phyloP scores from a whole-genome alignment of 2,113 vertebrate genomes.

The Saguinus imperator region DNA sequence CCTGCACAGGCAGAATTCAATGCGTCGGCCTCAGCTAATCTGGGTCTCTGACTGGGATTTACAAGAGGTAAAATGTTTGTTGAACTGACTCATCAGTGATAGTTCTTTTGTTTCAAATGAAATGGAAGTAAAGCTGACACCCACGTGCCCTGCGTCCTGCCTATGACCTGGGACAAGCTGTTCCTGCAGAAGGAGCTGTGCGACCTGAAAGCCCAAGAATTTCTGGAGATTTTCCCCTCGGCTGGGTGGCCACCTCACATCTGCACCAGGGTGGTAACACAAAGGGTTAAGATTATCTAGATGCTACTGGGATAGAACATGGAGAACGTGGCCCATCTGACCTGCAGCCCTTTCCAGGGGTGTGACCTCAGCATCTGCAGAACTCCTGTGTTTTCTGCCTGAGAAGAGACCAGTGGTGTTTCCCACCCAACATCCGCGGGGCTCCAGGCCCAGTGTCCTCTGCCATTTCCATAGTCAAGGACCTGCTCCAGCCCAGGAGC shows the following conservation, averaged over 20 bases:
- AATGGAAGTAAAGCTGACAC: not conserved
- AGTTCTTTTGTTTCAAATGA: not conserved
- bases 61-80: not conserved
- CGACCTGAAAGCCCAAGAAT: not conserved
- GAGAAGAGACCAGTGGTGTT: not conserved
- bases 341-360: too few relatives aligned
- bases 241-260: not conserved
- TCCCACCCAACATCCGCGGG: not conserved
- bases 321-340: not conserved
- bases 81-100: not conserved
- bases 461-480: too few relatives aligned
- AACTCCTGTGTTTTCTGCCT: not conserved
- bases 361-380: not conserved
- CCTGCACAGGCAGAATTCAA: not conserved
- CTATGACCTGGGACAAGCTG: not conserved
- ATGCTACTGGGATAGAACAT: accelerated
- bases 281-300: too few relatives aligned
- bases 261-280: not conserved
- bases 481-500: not conserved
- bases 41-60: not conserved
- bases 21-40: not conserved
- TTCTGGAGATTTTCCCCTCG: accelerated
- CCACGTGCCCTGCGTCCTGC: too few relatives aligned
- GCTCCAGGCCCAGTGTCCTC: not conserved
- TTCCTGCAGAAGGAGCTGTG: not conserved